phyloP scores from a whole-genome alignment of 1,140 invertebrate species.

The Anastrepha ludens region DNA sequence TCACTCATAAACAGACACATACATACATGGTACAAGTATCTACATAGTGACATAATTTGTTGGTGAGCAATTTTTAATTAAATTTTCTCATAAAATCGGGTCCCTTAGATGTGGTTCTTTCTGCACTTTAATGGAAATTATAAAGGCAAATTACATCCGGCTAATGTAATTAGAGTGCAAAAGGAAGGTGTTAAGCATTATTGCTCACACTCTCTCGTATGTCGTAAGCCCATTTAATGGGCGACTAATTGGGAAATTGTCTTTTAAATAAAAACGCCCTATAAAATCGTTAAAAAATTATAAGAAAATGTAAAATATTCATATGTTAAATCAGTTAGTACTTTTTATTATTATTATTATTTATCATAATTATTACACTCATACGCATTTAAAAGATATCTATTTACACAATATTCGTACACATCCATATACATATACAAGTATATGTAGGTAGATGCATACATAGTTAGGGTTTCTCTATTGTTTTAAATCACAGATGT shows the following conservation, averaged over 20 bases:
- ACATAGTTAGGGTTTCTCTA: neutral
- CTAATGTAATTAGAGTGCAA: constrained; percentile 25
- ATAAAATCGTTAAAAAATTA: neutral
- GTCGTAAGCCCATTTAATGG: neutral
- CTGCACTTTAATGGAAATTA: neutral
- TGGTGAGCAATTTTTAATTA: constrained; percentile 40
- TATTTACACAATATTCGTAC: neutral
- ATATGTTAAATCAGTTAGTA: constrained; percentile 5
- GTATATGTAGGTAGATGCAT: neutral
- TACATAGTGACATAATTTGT: neutral
- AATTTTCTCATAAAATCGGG: neutral
- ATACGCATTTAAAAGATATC: neutral
- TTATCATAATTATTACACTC: constrained; percentile 49
- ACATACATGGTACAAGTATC: no score
- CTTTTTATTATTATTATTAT: neutral
- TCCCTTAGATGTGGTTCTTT: constrained; percentile 27
- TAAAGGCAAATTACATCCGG: neutral
- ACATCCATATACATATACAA: neutral
- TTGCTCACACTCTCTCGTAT: neutral
- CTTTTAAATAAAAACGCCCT: neutral
- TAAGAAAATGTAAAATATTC: neutral
- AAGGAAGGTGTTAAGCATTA: constrained; percentile 9
- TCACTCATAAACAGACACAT: no score
- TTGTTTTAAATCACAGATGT: constrained; percentile 72
- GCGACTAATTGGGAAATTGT: neutral